Evolutionary conservation across 1,140 invertebrate genomes (phyloP), one percentile per base, ranked within the genome.

Genomic region (Coptotermes formosanus): DNA sequence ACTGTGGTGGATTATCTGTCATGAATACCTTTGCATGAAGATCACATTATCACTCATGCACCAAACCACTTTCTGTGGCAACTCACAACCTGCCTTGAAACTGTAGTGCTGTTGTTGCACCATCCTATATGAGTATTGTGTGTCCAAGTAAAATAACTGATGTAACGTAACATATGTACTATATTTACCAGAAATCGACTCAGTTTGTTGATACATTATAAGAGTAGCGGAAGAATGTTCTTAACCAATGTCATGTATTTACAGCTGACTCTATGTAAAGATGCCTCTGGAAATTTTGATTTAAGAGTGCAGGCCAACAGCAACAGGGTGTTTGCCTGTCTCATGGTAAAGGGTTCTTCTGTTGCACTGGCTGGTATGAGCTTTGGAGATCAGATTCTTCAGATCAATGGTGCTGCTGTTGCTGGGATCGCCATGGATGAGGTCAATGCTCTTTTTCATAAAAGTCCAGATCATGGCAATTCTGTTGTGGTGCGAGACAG

Each of bases 311-410:
- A 96, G 88, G 92, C 95, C 75, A 94, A 98, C 23, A 96, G 96
- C 89, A 97, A 96, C 90, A 97, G 97, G n/a, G 91, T 99, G 8
- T 99, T 99, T 92, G 95, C 98, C 0, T 95, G 96, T 87, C 93
- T 98, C 87, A 97, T 99, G 6, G 94, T 94, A 86, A 94, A 95
- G 85, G 94, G 94, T 87, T 97, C 96, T 84, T 96, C 97, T 69
- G 97, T 97, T 86, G 95, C 97, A 9, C 88, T 97, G 82, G 96
- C 93, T 87, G 97, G 97, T 14, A 90, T 99, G 23, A 91, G 97
- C 88, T 99, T 98, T 92, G 98, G 98, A 38, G 98, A 99, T 91
- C 98, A 99, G 91, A 96, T 99, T 88, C 91, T 98, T 44, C 96
- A 97, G 89, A 95, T 99, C 43, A 97, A 98, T 90, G 95, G 95